Evolutionary conservation across 2,888 invertebrate species (phyloP).

Genomic region (Luperina testacea): DNA sequence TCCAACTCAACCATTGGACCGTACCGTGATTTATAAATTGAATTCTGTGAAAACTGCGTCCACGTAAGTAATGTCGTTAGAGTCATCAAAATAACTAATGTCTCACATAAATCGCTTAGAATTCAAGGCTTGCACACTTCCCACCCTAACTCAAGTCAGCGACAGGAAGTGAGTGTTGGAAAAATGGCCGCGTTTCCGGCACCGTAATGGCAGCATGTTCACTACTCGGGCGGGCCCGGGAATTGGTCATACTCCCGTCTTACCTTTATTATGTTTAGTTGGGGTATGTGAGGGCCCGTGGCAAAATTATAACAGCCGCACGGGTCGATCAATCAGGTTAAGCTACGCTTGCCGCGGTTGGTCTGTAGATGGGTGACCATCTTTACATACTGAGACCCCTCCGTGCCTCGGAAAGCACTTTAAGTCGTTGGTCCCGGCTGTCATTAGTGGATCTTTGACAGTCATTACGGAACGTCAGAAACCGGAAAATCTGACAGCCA

Average conservation of each 20-base stretch:
- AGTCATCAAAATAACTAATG: constrained; percentile 55
- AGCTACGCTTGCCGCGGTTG: too few relatives aligned
- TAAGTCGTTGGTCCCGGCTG: too few relatives aligned
- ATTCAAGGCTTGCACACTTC: constrained; percentile 54
- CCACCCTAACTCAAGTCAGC: constrained; percentile 66
- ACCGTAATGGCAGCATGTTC: constrained; percentile 73
- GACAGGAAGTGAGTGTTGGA: constrained; percentile 77
- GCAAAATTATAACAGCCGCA: too few relatives aligned
- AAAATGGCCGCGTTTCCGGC: constrained; percentile 78
- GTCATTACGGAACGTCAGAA: too few relatives aligned
- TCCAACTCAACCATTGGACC: too few relatives aligned
- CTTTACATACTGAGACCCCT: too few relatives aligned
- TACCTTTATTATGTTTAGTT: constrained; percentile 29
- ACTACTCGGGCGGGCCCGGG: constrained; percentile 49
- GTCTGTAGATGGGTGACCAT: too few relatives aligned
- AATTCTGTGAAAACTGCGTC: constrained; percentile 33
- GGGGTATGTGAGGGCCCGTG: constrained; percentile 1
- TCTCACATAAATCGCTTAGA: constrained; percentile 55
- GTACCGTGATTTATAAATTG: constrained; percentile 34
- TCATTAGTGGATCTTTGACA: too few relatives aligned
- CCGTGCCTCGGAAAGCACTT: too few relatives aligned
- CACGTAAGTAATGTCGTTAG: constrained; percentile 32
- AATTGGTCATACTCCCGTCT: constrained; percentile 44
- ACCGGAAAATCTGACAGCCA: too few relatives aligned
- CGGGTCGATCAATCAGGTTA: too few relatives aligned